Evolutionary conservation across 2,888 invertebrate species (phyloP).

Genomic region (Steinernema scapterisci): DNA sequence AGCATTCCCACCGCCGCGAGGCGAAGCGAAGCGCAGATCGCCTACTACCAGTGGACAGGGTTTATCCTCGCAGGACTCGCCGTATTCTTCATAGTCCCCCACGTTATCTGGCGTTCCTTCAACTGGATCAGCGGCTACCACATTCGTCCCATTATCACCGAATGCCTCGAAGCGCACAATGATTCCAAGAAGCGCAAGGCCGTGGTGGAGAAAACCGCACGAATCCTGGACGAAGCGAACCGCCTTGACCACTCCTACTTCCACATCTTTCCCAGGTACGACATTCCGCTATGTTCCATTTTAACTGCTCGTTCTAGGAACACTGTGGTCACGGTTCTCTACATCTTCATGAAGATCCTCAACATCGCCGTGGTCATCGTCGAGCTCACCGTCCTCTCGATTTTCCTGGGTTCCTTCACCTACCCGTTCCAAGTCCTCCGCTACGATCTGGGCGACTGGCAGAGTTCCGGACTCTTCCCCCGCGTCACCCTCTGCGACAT

Average conservation of each 20-base stretch:
- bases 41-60: conserved; percentile 64
- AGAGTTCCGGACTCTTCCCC: conserved; percentile 40
- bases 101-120: conserved; percentile 64
- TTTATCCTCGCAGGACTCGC: conserved; percentile 65
- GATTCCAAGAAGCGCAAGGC: conserved; percentile 1
- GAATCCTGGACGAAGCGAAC: conserved; percentile 13
- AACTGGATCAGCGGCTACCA: conserved; percentile 63
- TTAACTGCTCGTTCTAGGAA: background rate
- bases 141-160: conserved; percentile 44
- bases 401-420: conserved; percentile 4
- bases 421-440: conserved; percentile 28
- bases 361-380: conserved; percentile 55
- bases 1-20: conserved; percentile 14
- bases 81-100: conserved; percentile 63
- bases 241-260: conserved; percentile 8
- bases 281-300: too few relatives aligned
- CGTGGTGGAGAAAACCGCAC: conserved; percentile 36
- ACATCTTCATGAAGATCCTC: conserved; percentile 62
- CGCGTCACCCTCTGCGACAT: conserved; percentile 50
- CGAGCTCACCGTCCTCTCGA: conserved; percentile 22
- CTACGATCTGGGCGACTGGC: conserved; percentile 30
- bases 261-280: conserved; percentile 16
- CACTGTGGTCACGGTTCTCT: conserved; percentile 46
- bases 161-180: conserved; percentile 5
- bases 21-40: conserved; percentile 41